Conservation (phyloP, 1,140 invertebrate genomes). For the Ylistrum balloti region DNA sequence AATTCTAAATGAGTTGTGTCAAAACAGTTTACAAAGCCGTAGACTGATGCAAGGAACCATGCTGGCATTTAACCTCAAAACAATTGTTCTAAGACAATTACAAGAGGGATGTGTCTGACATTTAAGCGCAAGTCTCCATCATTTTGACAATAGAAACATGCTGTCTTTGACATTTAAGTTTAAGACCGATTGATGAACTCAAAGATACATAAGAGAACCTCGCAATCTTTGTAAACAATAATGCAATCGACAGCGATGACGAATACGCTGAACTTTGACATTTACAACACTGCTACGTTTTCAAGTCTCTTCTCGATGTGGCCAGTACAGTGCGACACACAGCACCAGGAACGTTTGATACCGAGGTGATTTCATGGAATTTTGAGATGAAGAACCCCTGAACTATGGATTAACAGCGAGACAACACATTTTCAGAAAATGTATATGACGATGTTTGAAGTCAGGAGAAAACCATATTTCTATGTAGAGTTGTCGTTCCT, state of each 20-base stretch:
- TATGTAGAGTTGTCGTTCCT: too few species aligned
- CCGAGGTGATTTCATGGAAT: too few species aligned
- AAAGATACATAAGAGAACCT: background rate
- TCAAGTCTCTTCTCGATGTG: too few species aligned
- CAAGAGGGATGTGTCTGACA: background rate
- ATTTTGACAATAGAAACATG: background rate
- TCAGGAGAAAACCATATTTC: too few species aligned
- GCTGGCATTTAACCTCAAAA: background rate
- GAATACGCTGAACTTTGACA: too few species aligned
- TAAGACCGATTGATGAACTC: background rate
- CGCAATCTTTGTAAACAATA: background rate
- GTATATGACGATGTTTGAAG: too few species aligned
- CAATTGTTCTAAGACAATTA: background rate
- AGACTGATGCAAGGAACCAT: background rate
- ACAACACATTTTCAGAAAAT: too few species aligned
- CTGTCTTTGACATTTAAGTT: slow-evolving; percentile 5
- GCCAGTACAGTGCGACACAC: too few species aligned
- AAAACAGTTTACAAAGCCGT: background rate
- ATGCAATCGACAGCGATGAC: too few species aligned
- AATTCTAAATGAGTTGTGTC: background rate
- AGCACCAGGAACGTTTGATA: too few species aligned
- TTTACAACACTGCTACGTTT: background rate
- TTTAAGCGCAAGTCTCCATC: background rate
- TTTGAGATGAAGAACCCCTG: too few species aligned
- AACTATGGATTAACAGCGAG: too few species aligned